A percentile compares a stretch with the other conserved stretches of the same genome.
These are phyloP conservation scores for Macrotus californicus DNA, from an alignment of 2,113 vertebrate genomes.

Conservation along the genomic window DNA sequence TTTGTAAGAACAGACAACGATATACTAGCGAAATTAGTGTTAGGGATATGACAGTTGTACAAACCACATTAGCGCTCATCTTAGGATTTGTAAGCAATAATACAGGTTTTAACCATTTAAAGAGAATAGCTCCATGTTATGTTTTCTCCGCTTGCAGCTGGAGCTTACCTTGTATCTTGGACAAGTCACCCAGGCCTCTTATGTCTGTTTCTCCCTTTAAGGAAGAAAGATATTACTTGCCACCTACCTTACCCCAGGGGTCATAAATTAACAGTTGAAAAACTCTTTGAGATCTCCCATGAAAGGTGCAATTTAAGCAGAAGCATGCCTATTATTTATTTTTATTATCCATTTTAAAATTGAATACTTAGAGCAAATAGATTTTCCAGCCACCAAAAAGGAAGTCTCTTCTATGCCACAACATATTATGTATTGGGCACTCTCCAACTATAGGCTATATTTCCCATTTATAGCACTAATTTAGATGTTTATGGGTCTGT, in stretches of 20 bases:
- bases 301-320: slow-evolving; percentile 70
- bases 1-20: neutral
- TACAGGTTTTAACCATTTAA: neutral
- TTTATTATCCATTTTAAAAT: slow-evolving; percentile 77
- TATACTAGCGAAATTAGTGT: no score
- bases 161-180: neutral
- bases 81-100: neutral
- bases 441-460: slow-evolving; percentile 68
- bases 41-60: no score
- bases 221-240: slow-evolving; percentile 50
- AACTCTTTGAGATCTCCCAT: slow-evolving; percentile 63
- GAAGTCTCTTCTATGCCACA: slow-evolving; percentile 73
- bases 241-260: slow-evolving; percentile 59
- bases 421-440: slow-evolving; percentile 66
- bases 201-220: slow-evolving; percentile 33
- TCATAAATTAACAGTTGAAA: slow-evolving; percentile 69
- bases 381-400: slow-evolving; percentile 77
- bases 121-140: neutral
- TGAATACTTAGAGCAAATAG: slow-evolving; percentile 76
- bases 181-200: neutral
- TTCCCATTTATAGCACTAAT: slow-evolving; percentile 70
- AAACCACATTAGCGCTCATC: neutral
- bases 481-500: slow-evolving; percentile 72
- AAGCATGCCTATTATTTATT: slow-evolving; percentile 75
- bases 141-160: neutral